phyloP scores from a whole-genome alignment of 2,797 vertebrate genomes.

The Helostoma temminkii region DNA sequence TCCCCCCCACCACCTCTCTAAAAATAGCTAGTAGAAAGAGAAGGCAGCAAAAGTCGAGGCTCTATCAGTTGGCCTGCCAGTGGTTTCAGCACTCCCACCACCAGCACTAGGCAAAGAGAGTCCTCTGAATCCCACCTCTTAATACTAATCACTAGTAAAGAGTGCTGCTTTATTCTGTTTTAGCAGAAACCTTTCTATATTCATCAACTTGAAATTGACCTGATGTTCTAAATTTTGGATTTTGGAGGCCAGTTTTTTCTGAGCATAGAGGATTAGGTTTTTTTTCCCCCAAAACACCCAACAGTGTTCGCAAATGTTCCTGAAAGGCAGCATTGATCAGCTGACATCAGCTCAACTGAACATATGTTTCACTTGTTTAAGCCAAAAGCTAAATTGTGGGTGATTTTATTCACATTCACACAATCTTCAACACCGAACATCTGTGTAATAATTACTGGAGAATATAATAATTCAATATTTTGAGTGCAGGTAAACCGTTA shows the following conservation, averaged over 20 bases:
- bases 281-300: background rate
- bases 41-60: conserved; percentile 75
- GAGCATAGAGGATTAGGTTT: background rate
- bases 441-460: too few species aligned
- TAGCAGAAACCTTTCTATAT: background rate
- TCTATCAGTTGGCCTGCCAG: conserved; percentile 74
- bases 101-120: conserved; percentile 55
- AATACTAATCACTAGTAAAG: conserved; percentile 38
- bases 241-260: conserved; percentile 6
- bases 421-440: too few species aligned
- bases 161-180: conserved; percentile 2
- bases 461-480: too few species aligned
- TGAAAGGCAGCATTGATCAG: conserved; percentile 32
- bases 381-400: conserved; percentile 9
- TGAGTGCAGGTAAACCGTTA: too few species aligned
- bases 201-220: background rate
- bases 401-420: too few species aligned
- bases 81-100: conserved; percentile 76
- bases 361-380: conserved; percentile 30
- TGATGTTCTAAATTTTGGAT: background rate
- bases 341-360: conserved; percentile 27
- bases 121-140: conserved; percentile 66
- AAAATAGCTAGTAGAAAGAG: conserved; percentile 83
- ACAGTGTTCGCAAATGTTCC: conserved; percentile 15
- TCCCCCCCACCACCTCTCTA: conserved; percentile 82